Evolutionary conservation across 2,113 vertebrate species (phyloP).

Genomic region (Lophius piscatorius): DNA sequence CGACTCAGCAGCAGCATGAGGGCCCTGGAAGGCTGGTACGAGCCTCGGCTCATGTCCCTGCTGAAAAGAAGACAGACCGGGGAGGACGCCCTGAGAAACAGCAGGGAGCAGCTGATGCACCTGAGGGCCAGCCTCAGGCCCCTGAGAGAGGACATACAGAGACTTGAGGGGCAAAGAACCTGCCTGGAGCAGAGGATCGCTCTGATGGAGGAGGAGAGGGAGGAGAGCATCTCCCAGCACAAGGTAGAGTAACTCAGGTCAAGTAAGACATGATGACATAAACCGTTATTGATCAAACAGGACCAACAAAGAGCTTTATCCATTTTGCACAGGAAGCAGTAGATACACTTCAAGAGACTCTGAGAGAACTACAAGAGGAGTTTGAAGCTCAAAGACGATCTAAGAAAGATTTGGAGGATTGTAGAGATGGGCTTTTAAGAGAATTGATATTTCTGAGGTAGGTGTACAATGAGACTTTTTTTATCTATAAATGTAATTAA

Average conservation of each 20-base stretch:
- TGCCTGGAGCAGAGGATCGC: slow-evolving; percentile 83
- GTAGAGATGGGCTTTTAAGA: slow-evolving; percentile 79
- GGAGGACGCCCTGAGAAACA: slow-evolving; percentile 81
- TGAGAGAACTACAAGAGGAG: slow-evolving; percentile 81
- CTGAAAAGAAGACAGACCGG: slow-evolving; percentile 82
- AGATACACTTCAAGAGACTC: slow-evolving; percentile 82
- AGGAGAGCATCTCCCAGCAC: slow-evolving; percentile 81
- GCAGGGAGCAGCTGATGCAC: slow-evolving; percentile 79
- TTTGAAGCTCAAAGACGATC: slow-evolving; percentile 84
- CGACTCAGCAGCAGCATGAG: slow-evolving; percentile 82
- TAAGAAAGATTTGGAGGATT: slow-evolving; percentile 82
- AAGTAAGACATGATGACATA: no score
- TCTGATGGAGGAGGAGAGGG: slow-evolving; percentile 82
- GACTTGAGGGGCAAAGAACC: slow-evolving; percentile 80
- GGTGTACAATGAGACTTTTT: neutral
- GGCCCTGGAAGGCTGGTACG: slow-evolving; percentile 86
- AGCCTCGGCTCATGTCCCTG: slow-evolving; percentile 85
- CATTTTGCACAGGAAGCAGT: slow-evolving; percentile 80
- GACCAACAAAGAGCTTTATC: neutral
- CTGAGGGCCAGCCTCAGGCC: slow-evolving; percentile 82
- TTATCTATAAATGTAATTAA: no score
- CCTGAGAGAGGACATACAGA: slow-evolving; percentile 79
- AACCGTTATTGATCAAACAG: neutral
- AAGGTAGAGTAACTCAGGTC: slow-evolving; percentile 75
- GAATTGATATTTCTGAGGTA: slow-evolving; percentile 88